Evolutionary conservation across 2,797 vertebrate species (phyloP), one percentile per base, ranked within the genome.

Genomic region (Pempheris klunzingeri): DNA sequence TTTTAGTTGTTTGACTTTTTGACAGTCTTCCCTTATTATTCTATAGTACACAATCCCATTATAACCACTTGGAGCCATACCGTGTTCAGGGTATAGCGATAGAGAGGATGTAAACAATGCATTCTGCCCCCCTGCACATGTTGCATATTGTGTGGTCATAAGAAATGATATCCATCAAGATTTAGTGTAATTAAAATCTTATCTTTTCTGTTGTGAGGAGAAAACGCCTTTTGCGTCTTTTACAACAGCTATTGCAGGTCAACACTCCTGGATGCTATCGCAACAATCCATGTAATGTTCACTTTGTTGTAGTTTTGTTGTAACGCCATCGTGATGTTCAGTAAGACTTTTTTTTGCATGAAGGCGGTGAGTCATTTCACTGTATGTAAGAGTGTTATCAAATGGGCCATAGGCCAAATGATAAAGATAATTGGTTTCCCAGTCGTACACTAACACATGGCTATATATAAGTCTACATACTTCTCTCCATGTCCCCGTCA

Each of bases 401-500:
- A 92, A 87, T 70, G 82, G 87, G 87, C 86, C 87, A 82, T 80
- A 82, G 89, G 90, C 86, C 90, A 92, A 89, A 91, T 90, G 87
- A 93, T 93, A 84, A 89, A 90, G 86, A 92, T 91, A 92, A 93
- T 92, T 92, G 90, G 84, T 90, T 92, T 87, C 82, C 83, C 71
- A 50, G 68, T 85, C 76, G 71, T 66, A 76, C 82, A 75, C 74
- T 80, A 77, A 83, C 81, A 85, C 76, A 17, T 65, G 46, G 86
- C 78, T 87, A 81, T 86, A 89, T 84, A 32, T 87, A 83, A 85
- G 84, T 83, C 78, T 71, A 75, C 83, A 57, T 78, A 67, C 80
- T 76, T 53, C 64, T 84, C 85, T 81, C 80, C 63, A 58, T 78
- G 82, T 91, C 79, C 86, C 80, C 84, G 84, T 91, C 87, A 81